A percentile compares a stretch with the other conserved stretches of the same genome.
These are phyloP conservation scores for Epinotia demarniana DNA, from an alignment of 2,888 invertebrate genomes.

Conservation along the genomic window DNA sequence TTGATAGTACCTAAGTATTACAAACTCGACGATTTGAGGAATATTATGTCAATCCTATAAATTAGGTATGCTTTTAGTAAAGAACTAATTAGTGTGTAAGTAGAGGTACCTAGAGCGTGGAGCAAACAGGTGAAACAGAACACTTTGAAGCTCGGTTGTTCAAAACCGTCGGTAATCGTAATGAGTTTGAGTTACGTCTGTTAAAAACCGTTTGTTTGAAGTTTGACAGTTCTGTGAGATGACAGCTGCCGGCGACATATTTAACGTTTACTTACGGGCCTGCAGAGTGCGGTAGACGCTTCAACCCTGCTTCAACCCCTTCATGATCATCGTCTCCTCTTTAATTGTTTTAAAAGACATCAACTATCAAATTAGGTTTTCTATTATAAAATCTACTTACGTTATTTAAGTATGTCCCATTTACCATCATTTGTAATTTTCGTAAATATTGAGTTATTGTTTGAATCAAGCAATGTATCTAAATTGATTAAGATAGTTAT, in stretches of 20 bases:
- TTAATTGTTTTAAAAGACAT: constrained; percentile 13
- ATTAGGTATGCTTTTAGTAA: constrained; percentile 21
- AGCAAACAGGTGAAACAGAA: constrained; percentile 17
- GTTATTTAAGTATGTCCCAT: not conserved
- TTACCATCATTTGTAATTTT: not conserved
- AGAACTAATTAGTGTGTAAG: constrained; percentile 21
- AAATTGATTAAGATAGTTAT: not conserved
- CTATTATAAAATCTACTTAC: constrained; percentile 4
- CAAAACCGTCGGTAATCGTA: too few species aligned
- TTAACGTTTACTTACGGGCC: too few species aligned
- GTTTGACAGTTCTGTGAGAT: too few species aligned
- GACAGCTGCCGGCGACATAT: too few species aligned
- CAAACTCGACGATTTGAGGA: constrained; percentile 29
- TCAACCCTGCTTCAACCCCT: too few species aligned
- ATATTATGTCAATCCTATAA: constrained; percentile 26
- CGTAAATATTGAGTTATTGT: not conserved
- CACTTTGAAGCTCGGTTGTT: not conserved
- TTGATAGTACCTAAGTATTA: constrained; percentile 38
- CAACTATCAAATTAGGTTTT: constrained; percentile 4
- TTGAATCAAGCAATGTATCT: not conserved
- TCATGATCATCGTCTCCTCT: constrained; percentile 5
- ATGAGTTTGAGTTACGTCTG: too few species aligned
- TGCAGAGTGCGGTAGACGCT: too few species aligned
- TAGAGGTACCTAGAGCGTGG: not conserved
- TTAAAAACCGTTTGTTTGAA: too few species aligned